These are phyloP conservation scores for Drosophila robusta DNA, from an alignment of 2,888 invertebrate genomes.

Conservation along the genomic window DNA sequence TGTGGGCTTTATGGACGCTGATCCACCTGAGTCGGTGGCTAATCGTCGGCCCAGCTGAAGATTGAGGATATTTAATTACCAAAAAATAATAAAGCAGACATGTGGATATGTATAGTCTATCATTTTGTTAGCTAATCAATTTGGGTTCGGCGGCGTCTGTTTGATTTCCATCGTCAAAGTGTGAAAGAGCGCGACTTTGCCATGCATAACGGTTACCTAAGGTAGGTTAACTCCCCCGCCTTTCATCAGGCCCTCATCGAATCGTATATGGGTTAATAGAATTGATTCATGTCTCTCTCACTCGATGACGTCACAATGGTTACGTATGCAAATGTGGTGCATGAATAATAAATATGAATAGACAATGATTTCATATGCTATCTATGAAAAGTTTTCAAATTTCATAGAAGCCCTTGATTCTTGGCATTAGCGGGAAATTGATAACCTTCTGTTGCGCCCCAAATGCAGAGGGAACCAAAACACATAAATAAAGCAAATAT, in stretches of 20 bases:
- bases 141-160: background rate
- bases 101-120: background rate
- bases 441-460: background rate
- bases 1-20: background rate
- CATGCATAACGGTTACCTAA: slow-evolving; percentile 16
- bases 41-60: background rate
- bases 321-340: slow-evolving; percentile 16
- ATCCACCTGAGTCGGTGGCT: slow-evolving; percentile 12
- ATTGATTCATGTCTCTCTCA: slow-evolving; percentile 19
- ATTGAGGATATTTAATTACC: background rate
- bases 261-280: slow-evolving; percentile 13
- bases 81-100: background rate
- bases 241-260: background rate
- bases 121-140: slow-evolving; percentile 6
- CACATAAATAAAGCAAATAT: no score
- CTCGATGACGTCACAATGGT: slow-evolving; percentile 26
- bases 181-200: slow-evolving; percentile 12
- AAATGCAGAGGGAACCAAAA: no score
- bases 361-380: background rate
- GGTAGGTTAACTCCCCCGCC: no score
- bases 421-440: background rate
- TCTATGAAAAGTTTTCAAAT: background rate
- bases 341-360: slow-evolving; percentile 11
- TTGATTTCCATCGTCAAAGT: slow-evolving; percentile 5
- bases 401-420: background rate